Evolutionary conservation across 2,888 invertebrate genomes (phyloP), one percentile per base, ranked within the genome.

Genomic region (Arrhopalites spinosus): DNA sequence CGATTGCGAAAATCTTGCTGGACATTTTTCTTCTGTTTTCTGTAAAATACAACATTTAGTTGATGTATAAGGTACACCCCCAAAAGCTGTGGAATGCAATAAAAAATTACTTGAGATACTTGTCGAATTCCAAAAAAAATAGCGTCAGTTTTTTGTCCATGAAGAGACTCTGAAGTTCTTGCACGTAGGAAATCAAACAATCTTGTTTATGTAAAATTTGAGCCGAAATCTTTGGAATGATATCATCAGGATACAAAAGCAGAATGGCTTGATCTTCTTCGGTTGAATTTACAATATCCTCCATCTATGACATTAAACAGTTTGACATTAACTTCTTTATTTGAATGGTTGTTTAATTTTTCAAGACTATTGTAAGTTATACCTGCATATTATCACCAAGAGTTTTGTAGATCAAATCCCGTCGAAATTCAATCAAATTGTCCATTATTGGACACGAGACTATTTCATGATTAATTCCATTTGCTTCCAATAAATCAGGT

Each of bases 51-150:
- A 25, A 25, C 25, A 23, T 23, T 59, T 27, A 25, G 36, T 36
- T 36, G 23, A 8, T 11, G 45, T 45, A 45, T 45, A 45, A 45
- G 7, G 15, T 45, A 53, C 11, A 53, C n/a, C n/a, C 2, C 20
- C 8, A 56, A 56, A n/a, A 56, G 8, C n/a, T 23, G 1, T 53
- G 20, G 15, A 56, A 56, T 17, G n/a, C 1, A 56, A n/a, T n/a
- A 7, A 20, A 56, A 8, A 56, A 56, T 56, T 79, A 88, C 88
- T 86, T 87, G 78, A 87, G 87, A 80, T 87, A 88, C 7, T 87
- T 85, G 56, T 86, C 79, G 84, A 13, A 83, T 83, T 1, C 87
- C 87, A 76, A 86, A 86, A 15, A 88, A 79, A 88, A 81, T 0
- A 89, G 81, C 0, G 88, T 87, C 11, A 88, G 23, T 0, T 83